phyloP scores from a whole-genome alignment of 2,797 vertebrate genomes.

The Gastrophryne carolinensis region DNA sequence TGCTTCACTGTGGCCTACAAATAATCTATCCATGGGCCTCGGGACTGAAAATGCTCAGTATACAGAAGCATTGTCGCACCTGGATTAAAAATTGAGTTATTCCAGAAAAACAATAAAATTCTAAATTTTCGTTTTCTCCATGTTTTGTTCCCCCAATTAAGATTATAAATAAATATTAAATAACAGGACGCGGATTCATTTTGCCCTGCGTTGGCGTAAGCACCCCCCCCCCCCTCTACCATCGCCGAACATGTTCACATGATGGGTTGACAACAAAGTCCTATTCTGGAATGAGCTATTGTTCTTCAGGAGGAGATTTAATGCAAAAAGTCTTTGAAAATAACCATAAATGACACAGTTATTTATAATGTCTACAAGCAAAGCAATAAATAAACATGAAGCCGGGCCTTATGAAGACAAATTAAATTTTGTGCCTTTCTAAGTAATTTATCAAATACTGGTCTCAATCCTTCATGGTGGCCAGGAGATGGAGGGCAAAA shows the following conservation, averaged over 20 bases:
- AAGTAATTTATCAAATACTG: conserved; percentile 11
- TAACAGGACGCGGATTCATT: too few relatives aligned
- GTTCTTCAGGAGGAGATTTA: conserved; percentile 9
- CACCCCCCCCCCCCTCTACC: too few relatives aligned
- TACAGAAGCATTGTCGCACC: too few relatives aligned
- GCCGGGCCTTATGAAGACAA: conserved; percentile 27
- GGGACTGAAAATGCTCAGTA: too few relatives aligned
- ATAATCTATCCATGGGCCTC: too few relatives aligned
- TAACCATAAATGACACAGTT: conserved; percentile 30
- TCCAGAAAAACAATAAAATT: too few relatives aligned
- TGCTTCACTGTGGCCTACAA: too few relatives aligned
- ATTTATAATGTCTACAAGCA: conserved; percentile 10
- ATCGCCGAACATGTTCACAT: neutral
- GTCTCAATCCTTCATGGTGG: neutral
- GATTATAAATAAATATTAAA: too few relatives aligned
- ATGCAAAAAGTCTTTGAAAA: conserved; percentile 31
- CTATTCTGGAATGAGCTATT: neutral
- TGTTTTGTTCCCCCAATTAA: too few relatives aligned
- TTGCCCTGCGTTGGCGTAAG: too few relatives aligned
- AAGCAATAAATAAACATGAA: conserved; percentile 23
- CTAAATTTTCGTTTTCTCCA: too few relatives aligned
- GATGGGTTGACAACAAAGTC: neutral
- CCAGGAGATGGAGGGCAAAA: neutral
- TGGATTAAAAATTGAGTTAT: too few relatives aligned
- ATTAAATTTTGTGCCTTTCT: conserved; percentile 15